Percentiles rank a stretch among this genome's conserved stretches.
Evolutionary conservation across 2,113 vertebrate species (phyloP).

Genomic region (Cyrtonyx montezumae): DNA sequence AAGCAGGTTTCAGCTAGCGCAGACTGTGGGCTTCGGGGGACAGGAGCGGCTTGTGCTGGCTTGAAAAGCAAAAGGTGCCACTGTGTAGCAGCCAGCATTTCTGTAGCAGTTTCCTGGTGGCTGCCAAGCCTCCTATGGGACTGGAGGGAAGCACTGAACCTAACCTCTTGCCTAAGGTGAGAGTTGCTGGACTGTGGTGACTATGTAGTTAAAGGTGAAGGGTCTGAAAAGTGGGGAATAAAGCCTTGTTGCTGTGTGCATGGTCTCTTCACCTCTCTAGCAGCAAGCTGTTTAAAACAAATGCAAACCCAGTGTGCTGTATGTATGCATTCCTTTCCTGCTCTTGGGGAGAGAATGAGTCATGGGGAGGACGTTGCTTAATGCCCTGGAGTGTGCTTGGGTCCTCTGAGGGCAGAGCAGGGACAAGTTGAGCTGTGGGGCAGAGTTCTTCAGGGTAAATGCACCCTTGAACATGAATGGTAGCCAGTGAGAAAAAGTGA

Average conservation of each 20-base stretch:
- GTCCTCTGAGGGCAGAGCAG: not conserved
- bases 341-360: not conserved
- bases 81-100: not conserved
- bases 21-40: not conserved
- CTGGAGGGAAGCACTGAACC: not conserved
- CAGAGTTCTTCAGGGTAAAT: not conserved
- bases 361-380: not conserved
- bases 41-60: not conserved
- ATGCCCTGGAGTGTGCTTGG: not conserved
- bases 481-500: not conserved
- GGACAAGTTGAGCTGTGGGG: not conserved
- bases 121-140: not conserved
- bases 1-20: not conserved
- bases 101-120: not conserved
- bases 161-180: not conserved
- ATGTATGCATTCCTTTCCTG: not conserved
- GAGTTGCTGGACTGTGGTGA: not conserved
- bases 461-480: not conserved
- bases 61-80: not conserved
- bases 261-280: not conserved
- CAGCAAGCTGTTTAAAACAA: not conserved
- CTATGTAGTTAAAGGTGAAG: not conserved
- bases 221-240: fast-evolving
- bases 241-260: not conserved
- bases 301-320: not conserved